Conservation (phyloP, 1,140 invertebrate genomes). For the Cardiocondyla obscurior region DNA sequence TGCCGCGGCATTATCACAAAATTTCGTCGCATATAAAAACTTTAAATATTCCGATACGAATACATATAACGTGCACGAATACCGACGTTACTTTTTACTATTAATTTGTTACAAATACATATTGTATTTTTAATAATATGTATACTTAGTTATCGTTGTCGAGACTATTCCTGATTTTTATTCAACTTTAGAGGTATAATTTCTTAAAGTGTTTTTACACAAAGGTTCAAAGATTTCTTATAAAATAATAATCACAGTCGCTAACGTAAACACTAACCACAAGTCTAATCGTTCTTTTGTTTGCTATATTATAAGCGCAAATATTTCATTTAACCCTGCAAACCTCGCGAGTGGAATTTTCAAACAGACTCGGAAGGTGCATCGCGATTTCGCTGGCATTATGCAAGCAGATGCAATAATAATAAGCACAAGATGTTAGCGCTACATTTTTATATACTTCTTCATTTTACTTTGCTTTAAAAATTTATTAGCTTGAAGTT, state of each 20-base stretch:
- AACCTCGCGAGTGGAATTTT: not conserved
- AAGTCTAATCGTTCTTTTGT: not conserved
- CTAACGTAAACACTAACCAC: not conserved
- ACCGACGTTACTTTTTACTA: not conserved
- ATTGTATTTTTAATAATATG: no score
- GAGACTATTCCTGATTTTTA: not conserved
- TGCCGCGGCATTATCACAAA: not conserved
- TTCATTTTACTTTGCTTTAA: not conserved
- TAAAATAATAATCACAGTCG: not conserved
- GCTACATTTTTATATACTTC: not conserved
- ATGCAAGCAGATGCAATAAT: not conserved
- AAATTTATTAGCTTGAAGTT: not conserved
- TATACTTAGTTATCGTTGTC: not conserved
- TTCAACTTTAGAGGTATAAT: not conserved
- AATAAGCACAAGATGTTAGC: not conserved
- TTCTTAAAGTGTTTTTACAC: not conserved
- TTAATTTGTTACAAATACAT: not conserved
- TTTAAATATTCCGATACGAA: not conserved
- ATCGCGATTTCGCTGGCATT: not conserved
- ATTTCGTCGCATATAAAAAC: not conserved
- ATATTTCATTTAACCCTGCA: conserved; percentile 8
- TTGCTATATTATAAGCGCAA: conserved; percentile 19
- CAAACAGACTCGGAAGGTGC: not conserved
- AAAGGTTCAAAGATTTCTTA: conserved; percentile 7
- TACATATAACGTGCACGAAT: not conserved